Evolutionary conservation across 2,797 vertebrate genomes (phyloP).

Genomic region (Leptoclinus maculatus): DNA sequence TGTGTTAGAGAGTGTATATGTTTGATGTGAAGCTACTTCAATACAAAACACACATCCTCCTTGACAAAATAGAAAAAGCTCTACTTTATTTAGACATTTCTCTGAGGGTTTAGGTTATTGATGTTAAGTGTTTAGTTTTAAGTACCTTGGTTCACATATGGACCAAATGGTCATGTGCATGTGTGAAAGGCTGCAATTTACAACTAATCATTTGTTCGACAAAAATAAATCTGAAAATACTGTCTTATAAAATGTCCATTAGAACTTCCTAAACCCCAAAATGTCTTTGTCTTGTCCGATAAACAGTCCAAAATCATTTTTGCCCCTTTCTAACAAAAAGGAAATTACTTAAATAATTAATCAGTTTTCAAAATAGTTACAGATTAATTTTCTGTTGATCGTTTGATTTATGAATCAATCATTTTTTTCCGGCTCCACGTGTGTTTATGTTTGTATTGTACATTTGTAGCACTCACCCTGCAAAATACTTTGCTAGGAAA

Average conservation of each 20-base stretch:
- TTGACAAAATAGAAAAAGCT: background rate
- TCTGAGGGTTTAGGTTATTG: background rate
- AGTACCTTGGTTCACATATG: background rate
- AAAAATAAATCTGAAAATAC: background rate
- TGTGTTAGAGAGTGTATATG: background rate
- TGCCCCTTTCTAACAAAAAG: background rate
- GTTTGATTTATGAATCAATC: background rate
- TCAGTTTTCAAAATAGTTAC: background rate
- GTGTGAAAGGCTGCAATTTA: background rate
- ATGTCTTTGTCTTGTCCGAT: background rate
- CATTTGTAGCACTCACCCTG: slow-evolving; percentile 73
- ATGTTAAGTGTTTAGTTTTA: background rate
- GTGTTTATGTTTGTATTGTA: background rate
- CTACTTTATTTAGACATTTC: background rate
- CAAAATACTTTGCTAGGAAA: slow-evolving; percentile 82
- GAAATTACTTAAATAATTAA: background rate
- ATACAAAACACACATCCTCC: background rate
- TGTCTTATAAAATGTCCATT: background rate
- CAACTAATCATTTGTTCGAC: background rate
- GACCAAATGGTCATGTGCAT: background rate
- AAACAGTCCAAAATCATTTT: background rate
- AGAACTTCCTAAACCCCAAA: background rate
- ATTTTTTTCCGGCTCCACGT: background rate
- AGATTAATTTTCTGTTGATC: background rate
- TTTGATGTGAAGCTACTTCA: background rate